Base-by-base conservation (phyloP, 2,888 invertebrate species). In the Drosophila kuntzei region DNA sequence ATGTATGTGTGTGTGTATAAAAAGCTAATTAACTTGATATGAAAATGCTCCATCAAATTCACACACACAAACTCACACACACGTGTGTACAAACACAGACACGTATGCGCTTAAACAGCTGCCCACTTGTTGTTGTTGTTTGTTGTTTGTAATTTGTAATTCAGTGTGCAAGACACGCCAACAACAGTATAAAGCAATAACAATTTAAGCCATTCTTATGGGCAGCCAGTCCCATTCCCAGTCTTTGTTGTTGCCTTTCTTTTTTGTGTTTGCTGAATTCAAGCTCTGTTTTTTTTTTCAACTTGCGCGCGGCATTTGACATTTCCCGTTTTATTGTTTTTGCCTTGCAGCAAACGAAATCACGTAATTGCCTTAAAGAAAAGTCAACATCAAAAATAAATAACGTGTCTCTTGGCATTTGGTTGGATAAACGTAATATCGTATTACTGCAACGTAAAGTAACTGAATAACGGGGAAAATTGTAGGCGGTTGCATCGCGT, bases 1-100 rank as follows among this genome's bases (percentile, higher is more conserved):
- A 6, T 18, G 7, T 60, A 1, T 44, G n/a, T 54, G 12, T 46
- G 25, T 78, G 57, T 62, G 47, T 43, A 39, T 22, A 46, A 72
- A 67, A 55, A 84, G 51, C 69, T 71, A 62, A 80, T 75, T 80
- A 77, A 65, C 71, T 83, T 66, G 75, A 84, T 75, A 74, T 68
- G 62, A 47, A 84, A 73, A 58, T 69, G 67, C 41, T 70, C 53
- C 65, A 67, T 62, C 57, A 60, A 53, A 27, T 16, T 41, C n/a
- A 20, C 20, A 41, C 37, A 44, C 39, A 44, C 34, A 41, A 18
- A 37, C 14, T 18, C 27, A 50, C 25, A 49, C 36, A 44, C 32
- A 44, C 14, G 11, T 43, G n/a, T 16, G 9, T 37, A 14, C 44
- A 39, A 11, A 51, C 12, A 37, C n/a, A 18, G 27, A 46, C 20